phyloP scores from a whole-genome alignment of 2,888 invertebrate species.

The Clunio marinus region DNA sequence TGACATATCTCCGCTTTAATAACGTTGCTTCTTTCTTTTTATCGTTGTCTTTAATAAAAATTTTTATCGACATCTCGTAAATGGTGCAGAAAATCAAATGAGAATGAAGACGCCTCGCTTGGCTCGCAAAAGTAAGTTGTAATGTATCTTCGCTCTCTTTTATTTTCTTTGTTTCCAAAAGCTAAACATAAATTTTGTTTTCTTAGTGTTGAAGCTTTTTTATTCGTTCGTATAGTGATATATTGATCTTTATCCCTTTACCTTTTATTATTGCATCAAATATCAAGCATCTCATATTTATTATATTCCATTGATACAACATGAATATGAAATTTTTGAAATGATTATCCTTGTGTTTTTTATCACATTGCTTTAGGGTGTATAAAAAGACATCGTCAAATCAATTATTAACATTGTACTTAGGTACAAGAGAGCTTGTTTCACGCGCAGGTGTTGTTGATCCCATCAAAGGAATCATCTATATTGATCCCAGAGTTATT shows the following conservation, averaged over 20 bases:
- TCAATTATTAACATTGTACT: conserved; percentile 76
- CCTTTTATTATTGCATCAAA: no score
- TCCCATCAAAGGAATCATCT: conserved; percentile 80
- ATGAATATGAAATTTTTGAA: no score
- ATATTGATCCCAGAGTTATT: conserved; percentile 70
- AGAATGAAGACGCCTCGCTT: conserved; percentile 12
- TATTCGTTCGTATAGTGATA: conserved; percentile 1
- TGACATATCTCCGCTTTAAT: neutral
- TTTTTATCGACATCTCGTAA: no score
- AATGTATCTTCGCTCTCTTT: neutral
- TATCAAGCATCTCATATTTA: no score
- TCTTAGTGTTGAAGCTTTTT: neutral
- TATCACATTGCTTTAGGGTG: conserved; percentile 54
- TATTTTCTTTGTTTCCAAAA: no score
- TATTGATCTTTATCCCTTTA: neutral
- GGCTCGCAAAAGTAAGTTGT: conserved; percentile 31
- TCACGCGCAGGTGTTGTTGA: conserved; percentile 71
- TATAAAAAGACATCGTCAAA: conserved; percentile 85
- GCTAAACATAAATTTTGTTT: neutral
- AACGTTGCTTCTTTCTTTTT: neutral
- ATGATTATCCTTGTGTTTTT: no score
- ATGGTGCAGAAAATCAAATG: neutral
- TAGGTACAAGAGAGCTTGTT: conserved; percentile 75
- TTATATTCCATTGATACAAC: no score
- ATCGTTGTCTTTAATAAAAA: conserved; percentile 1